Percentiles rank a stretch among this genome's conserved stretches.
phyloP scores from a whole-genome alignment of 1,140 invertebrate genomes.

The Cydia strobilella region DNA sequence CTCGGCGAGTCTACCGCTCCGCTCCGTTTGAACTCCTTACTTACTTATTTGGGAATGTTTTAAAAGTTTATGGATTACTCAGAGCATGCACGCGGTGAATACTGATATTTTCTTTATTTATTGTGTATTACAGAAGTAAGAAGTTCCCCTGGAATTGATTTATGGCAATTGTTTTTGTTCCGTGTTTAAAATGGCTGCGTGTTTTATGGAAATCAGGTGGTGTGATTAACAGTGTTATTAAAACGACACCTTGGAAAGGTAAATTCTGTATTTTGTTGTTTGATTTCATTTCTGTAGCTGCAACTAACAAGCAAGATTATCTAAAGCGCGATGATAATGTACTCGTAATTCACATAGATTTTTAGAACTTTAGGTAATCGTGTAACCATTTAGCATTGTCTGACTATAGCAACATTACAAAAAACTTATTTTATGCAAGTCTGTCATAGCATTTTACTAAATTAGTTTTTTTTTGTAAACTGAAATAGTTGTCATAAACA shows the following conservation, averaged over 20 bases:
- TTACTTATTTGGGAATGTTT: constrained; percentile 64
- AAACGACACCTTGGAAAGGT: background rate
- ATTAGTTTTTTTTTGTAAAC: too few species aligned
- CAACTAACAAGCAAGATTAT: too few species aligned
- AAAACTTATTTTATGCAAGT: too few species aligned
- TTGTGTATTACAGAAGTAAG: constrained; percentile 28
- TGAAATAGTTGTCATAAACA: too few species aligned
- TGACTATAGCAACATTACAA: too few species aligned
- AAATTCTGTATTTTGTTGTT: background rate
- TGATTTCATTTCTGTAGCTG: too few species aligned
- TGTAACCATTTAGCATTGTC: too few species aligned
- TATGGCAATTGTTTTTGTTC: constrained; percentile 20
- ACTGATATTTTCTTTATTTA: constrained; percentile 39
- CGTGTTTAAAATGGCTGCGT: background rate
- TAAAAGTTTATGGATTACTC: constrained; percentile 59
- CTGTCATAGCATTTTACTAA: too few species aligned
- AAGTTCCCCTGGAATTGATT: constrained; percentile 23
- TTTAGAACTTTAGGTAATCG: too few species aligned
- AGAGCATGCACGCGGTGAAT: constrained; percentile 45
- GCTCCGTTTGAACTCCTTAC: constrained; percentile 62
- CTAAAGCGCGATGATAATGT: too few species aligned
- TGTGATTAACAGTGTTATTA: background rate
- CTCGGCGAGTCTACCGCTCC: constrained; percentile 56
- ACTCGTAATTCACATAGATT: too few species aligned
- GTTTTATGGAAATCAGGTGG: background rate